Evolutionary conservation across 2,113 vertebrate species (phyloP), one percentile per base, ranked within the genome.

Genomic region (Ochotona princeps): DNA sequence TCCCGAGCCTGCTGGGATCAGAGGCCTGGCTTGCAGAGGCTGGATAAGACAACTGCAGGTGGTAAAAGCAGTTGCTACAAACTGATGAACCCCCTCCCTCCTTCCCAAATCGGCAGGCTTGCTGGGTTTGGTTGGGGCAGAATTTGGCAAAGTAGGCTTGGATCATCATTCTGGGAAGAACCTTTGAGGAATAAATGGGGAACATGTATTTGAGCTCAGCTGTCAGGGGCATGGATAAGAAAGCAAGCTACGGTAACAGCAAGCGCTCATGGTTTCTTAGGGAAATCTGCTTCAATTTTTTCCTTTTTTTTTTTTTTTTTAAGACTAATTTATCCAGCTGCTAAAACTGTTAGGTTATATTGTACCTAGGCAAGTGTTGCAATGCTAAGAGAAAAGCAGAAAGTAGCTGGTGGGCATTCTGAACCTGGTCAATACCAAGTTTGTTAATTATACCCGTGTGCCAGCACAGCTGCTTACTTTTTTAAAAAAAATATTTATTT

Each of bases 91-190:
- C 49, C 7, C 38, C 38, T 72, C 28, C 8, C 3, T 54, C n/a
- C 32, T 23, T 32, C 2, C 20, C 11, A 89, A 82, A 32, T 81
- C 25, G 7, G 84, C 89, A 82, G 32, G 38, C 38, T 44, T 44
- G 38, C 32, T 7, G 30, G 80, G 66, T 65, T 82, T 30, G 15
- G 38, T 14, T 75, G 38, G n/a, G 70, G 63, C 60, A 74, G 38
- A n/a, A 35, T 65, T 87, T 54, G 66, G 32, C 5, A 26, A 91
- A 32, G 32, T 44, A 73, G n/a, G 73, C 79, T 5, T 51, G 35
- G 91, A 85, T 32, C 66, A 83, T 32, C 21, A 70, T 63, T 60
- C 65, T 67, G 85, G 47, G 82, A 35, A 85, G 30, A 88, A 84
- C 18, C 35, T 66, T 66, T 51, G 44, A 7, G 70, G 26, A 87